Conservation (phyloP, 2,113 vertebrate species). For the Elgaria multicarinata region DNA sequence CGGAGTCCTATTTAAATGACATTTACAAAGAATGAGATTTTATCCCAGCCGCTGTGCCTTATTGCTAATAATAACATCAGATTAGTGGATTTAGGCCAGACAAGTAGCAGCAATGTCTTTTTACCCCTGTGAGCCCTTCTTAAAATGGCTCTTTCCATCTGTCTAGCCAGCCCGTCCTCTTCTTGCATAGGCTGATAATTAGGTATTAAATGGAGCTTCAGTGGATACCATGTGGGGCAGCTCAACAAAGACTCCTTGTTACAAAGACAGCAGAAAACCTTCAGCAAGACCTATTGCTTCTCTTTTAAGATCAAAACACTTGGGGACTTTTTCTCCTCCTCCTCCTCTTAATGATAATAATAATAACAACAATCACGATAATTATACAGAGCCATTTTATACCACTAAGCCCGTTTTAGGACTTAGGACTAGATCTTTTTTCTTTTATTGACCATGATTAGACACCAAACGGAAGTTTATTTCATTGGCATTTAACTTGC, state of each 20-base stretch:
- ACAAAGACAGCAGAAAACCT: slow-evolving; percentile 68
- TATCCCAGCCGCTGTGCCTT: slow-evolving; percentile 78
- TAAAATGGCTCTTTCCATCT: slow-evolving; percentile 79
- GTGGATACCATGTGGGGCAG: slow-evolving; percentile 76
- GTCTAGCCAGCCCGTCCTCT: slow-evolving; percentile 72
- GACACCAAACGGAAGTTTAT: neutral
- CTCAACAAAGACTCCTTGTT: slow-evolving; percentile 74
- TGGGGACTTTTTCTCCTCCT: neutral
- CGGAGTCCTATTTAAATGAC: slow-evolving; percentile 82
- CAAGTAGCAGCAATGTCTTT: slow-evolving; percentile 65
- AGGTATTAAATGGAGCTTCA: slow-evolving; percentile 75
- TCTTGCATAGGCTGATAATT: slow-evolving; percentile 72
- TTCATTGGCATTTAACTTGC: neutral
- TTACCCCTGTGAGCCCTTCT: slow-evolving; percentile 74
- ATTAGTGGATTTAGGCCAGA: slow-evolving; percentile 82
- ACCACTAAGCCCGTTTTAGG: too few relatives aligned
- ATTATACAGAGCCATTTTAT: neutral
- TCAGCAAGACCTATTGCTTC: slow-evolving; percentile 70
- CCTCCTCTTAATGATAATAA: too few relatives aligned
- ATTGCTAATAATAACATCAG: slow-evolving; percentile 84
- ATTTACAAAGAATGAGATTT: slow-evolving; percentile 82
- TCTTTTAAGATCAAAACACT: slow-evolving; percentile 61
- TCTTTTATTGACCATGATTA: too few relatives aligned
- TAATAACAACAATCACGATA: neutral
- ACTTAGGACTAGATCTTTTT: neutral